These are phyloP conservation scores for Enteromius mattozi DNA, from an alignment of 2,797 vertebrate species.

Conservation along the genomic window DNA sequence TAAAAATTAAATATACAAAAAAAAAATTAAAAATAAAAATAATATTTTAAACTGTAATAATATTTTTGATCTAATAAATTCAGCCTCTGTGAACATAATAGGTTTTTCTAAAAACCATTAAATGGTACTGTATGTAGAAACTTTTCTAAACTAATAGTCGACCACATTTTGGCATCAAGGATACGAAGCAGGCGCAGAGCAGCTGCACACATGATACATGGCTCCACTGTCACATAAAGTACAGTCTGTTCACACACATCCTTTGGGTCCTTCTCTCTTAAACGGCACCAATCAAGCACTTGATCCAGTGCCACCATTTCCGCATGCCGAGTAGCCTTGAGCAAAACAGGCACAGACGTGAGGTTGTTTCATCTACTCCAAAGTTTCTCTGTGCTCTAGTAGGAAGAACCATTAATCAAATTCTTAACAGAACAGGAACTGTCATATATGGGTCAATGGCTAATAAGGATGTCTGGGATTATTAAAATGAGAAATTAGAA, in stretches of 20 bases:
- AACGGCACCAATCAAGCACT: slow-evolving; percentile 86
- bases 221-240: slow-evolving; percentile 95
- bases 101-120: background rate
- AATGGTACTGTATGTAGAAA: background rate
- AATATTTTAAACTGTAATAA: background rate
- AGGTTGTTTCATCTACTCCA: background rate
- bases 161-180: slow-evolving; percentile 69
- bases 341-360: background rate
- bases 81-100: background rate
- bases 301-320: slow-evolving; percentile 94
- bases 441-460: slow-evolving; percentile 4
- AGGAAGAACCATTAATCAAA: background rate
- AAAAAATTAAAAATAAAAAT: background rate
- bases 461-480: background rate
- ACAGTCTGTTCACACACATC: slow-evolving; percentile 74
- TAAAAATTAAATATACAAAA: background rate
- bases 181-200: slow-evolving; percentile 93
- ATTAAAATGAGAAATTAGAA: background rate
- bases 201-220: slow-evolving; percentile 94
- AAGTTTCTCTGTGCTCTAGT: slow-evolving; percentile 9
- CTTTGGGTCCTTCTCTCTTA: slow-evolving; percentile 63
- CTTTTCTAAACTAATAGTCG: background rate
- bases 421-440: background rate
- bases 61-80: background rate
- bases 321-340: slow-evolving; percentile 92